Base-by-base conservation (phyloP, 2,888 invertebrate genomes). In the Acholoe squamosa region DNA sequence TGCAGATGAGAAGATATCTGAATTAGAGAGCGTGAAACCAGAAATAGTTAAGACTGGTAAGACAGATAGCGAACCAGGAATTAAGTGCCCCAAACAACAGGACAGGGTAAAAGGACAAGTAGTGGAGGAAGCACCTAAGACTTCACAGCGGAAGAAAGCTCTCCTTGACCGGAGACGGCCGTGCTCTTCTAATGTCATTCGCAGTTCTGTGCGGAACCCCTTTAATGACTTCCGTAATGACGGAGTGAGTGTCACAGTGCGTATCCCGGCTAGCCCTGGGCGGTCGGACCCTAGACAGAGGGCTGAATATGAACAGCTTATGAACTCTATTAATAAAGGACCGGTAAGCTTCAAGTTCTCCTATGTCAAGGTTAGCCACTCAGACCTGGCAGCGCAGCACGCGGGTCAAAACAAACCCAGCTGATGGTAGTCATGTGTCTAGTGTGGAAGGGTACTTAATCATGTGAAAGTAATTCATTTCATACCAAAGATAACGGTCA, bases 141-240 rank as follows among this genome's bases (percentile, higher is more conserved):
- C 12, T 61, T 7, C 61, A 14, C 61, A 61, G 61, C 22, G 12
- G 34, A 3, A 43, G 43, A 43, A 10, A 10, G 77, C 77, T n/a
- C 19, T 31, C 0, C 52, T 84, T 34, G 14, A 5, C n/a, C 14
- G 14, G 43, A 10, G 51, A 25, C 3, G 51, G 0, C 43, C 43
- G 5, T 19, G 51, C 52, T 22, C 84, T 33, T 14, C 84, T 33
- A 43, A 43, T 19, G 12, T 52, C 12, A 34, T 43, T 3, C 3
- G 22, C 22, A 51, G 51, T 28, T 34, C 22, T 12, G 51, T 10
- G 12, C 43, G 84, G 52, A 84, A 86, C 33, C 86, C 86, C 33
- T 86, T 86, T 28, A 86, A 54, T 0, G 31, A 86, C 54, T 86
- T 86, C 86, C 52, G 86, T 52, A 54, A 86, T n/a, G 86, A 86